Base-by-base conservation (phyloP, 2,113 vertebrate species). In the Indicator indicator region DNA sequence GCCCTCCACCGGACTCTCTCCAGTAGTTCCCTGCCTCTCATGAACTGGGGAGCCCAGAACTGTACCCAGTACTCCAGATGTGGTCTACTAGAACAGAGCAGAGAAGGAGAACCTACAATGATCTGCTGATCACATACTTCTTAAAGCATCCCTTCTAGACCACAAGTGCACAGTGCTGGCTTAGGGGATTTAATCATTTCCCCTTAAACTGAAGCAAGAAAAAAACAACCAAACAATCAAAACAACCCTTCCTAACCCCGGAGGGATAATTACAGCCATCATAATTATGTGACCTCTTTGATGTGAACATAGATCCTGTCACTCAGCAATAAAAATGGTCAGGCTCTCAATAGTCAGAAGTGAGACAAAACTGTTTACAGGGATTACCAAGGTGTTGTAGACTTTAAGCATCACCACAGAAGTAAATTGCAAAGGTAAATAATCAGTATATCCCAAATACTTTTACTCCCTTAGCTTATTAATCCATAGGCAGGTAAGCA, bases 321-420 rank as follows among this genome's bases (percentile, higher is more conserved):
- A 33, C 11, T 56, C 2, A 48, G 6, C 16, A 56, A 59, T 11
- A 17, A 72, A 68, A 84, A 46, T 2, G 3, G 40, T 65, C 12
- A 73, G 55, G 33, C 9, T 72, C 20, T 68, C 20, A 27, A 2
- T 2, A 5, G 48, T 71, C 38, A 75, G 28, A 65, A 60, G 5
- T 2, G 1, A 74, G 4, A 58, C 0, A 0, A 65, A 72, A 80
- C 62, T 2, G 2, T 71, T 75, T 76, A 20, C 4, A 80, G 15
- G 23, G 6, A 52, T 52, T 26, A 52, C 23, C 23, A 52, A 52
- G 50, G 12, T 9, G 2, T 4, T 32, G 24, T 3, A 60, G 30
- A 36, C 72, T 77, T 83, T 16, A 82, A 83, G 38, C 52, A 79
- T 40, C 6, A 68, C 3, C 16, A 59, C 11, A 65, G 30, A 79